Base-by-base conservation (phyloP, 2,888 invertebrate genomes). In the Tinea pellionella region DNA sequence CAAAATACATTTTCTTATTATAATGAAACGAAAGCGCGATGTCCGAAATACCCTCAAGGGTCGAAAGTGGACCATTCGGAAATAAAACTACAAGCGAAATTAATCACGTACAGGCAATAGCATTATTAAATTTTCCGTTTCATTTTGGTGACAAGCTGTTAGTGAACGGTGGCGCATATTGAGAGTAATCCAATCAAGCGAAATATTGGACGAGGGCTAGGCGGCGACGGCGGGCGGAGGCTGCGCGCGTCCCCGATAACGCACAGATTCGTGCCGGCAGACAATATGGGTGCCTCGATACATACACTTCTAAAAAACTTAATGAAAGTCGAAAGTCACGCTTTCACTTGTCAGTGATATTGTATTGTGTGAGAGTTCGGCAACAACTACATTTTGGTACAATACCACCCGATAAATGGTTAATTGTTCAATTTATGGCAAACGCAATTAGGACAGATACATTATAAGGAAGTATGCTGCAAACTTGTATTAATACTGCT, bases 321-420 rank as follows among this genome's bases (percentile, higher is more conserved):
- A 83, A 86, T 78, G 86, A 85, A 85, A 85, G 85, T 85, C 77
- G 86, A 87, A 85, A 87, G 86, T 82, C 71, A 78, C 78, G 81
- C 86, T 87, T 87, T 87, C 86, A 86, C 86, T 86, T 73, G 82
- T 75, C 74, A 74, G 70, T 77, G 71, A 75, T 75, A 78, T 78
- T 78, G 80, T 80, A 76, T 74, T 74, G 74, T 72, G 72, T 68
- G 70, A 74, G 78, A 75, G 78, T 80, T 80, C 79, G 78, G 76
- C 73, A 72, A 78, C 77, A 76, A 60, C 63, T 61, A 62, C 61
- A 62, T 62, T 63, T 37, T 37, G 61, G 60, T 61, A 64, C 61
- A 64, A 73, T 70, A 67, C 64, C 62, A 65, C 62, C 66, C 68
- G 67, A 68, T 69, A 68, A 67, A 64, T 62, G 63, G 65, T 65